Evolutionary conservation across 64 coral and sea anemone genomes (phyloP), one percentile per base, ranked within the genome.

Genomic region (Montipora cactus): DNA sequence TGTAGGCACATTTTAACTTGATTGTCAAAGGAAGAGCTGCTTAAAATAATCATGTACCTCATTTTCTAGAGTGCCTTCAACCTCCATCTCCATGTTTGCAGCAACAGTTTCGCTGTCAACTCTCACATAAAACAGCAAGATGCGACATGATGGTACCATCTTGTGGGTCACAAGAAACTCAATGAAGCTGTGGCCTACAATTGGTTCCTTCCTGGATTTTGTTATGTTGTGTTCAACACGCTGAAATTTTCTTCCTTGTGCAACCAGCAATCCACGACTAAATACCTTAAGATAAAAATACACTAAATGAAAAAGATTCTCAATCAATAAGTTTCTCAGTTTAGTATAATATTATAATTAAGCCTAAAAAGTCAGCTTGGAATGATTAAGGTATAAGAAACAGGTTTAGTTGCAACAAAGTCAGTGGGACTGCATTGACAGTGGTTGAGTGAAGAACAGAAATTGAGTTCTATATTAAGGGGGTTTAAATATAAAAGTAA

Each of bases 61-160:
- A 59, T 99, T 99, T 89, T 99, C 92, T 46, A 99, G 80, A 53
- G 76, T 96, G 78, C 92, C 95, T n/a, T 99, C 97, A 3, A 94
- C 59, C 52, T 99, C 94, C 8, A 94, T 44, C 73, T 76, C 5
- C 77, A 96, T 74, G 64, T 86, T 96, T 44, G 96, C 97, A 0
- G 94, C 97, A 47, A 99, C 97, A 28, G 97, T 99, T 28, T 99
- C 97, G 1, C 45, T 19, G 71, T 99, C 97, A 16, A 76, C 25
- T 8, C 95, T 77, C 66, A 99, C 90, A 76, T 99, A 94, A 78
- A 90, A 99, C 12, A 96, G 75, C 8, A 99, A 70, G 20, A 99
- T 44, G 44, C 89, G 82, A 47, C 94, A 96, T 16, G 88, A 92
- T 3, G 97, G 97, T 2, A 99, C 95, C 97, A 99, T 99, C 15